Evolutionary conservation across 2,113 vertebrate genomes (phyloP).

Genomic region (Oncorhynchus gorbuscha): DNA sequence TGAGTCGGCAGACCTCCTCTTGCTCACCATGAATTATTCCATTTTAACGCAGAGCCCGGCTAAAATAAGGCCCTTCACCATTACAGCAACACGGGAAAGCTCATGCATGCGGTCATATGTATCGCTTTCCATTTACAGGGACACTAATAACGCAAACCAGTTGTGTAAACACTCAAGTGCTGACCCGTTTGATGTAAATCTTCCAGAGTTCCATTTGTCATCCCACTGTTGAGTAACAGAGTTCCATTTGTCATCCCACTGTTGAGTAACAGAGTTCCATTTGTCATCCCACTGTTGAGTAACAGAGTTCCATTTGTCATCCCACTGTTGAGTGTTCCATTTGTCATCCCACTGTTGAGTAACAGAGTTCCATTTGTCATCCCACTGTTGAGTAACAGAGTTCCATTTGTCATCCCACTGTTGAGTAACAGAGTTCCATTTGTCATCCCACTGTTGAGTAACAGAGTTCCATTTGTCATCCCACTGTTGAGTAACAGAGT

Average conservation of each 20-base stretch:
- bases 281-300: too few relatives aligned
- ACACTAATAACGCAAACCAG: slow-evolving; percentile 51
- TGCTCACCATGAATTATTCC: slow-evolving; percentile 73
- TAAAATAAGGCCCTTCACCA: slow-evolving; percentile 56
- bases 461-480: too few relatives aligned
- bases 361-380: too few relatives aligned
- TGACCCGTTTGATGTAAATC: slow-evolving; percentile 43
- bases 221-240: not conserved
- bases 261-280: slow-evolving; percentile 4
- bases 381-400: not conserved
- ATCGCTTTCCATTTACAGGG: slow-evolving; percentile 56
- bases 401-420: slow-evolving; percentile 33
- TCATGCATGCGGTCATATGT: slow-evolving; percentile 54
- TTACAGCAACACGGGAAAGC: slow-evolving; percentile 45
- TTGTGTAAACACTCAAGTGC: slow-evolving; percentile 36
- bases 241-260: not conserved
- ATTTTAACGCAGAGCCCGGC: slow-evolving; percentile 59
- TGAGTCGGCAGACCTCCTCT: slow-evolving; percentile 64
- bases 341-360: too few relatives aligned
- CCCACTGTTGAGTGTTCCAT: too few relatives aligned
- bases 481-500: too few relatives aligned
- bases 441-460: too few relatives aligned
- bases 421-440: too few relatives aligned
- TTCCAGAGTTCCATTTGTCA: slow-evolving; percentile 8
- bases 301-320: slow-evolving; percentile 7